These are phyloP conservation scores for Microplitis deprimator DNA, from an alignment of 2,888 invertebrate genomes.

Conservation along the genomic window DNA sequence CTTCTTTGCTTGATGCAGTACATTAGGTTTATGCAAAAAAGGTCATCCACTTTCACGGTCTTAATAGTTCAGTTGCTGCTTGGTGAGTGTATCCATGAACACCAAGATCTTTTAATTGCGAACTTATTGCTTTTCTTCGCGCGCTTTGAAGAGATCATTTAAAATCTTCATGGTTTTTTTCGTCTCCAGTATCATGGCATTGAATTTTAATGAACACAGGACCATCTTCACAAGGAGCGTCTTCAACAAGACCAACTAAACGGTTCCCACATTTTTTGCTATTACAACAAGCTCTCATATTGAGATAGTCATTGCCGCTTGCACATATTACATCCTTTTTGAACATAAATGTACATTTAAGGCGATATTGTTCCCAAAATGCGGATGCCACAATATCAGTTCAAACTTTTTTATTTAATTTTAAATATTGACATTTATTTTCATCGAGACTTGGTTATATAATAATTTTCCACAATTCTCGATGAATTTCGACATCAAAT, in stretches of 20 bases:
- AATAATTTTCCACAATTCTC: background rate
- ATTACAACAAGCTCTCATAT: background rate
- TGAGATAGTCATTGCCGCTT: slow-evolving; percentile 9
- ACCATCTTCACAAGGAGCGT: background rate
- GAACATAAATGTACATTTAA: background rate
- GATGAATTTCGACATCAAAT: background rate
- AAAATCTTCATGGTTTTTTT: background rate
- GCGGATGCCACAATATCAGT: background rate
- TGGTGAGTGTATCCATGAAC: slow-evolving; percentile 4
- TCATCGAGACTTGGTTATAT: background rate
- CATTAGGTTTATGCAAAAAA: background rate
- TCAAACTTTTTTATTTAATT: background rate
- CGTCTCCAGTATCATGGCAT: background rate
- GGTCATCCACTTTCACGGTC: background rate
- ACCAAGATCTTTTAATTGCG: background rate
- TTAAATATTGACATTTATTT: background rate
- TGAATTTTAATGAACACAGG: background rate
- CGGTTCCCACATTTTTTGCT: slow-evolving; percentile 3
- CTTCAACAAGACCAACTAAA: background rate
- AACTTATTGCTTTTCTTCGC: background rate
- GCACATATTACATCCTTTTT: background rate
- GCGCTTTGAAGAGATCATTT: background rate
- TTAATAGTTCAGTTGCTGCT: background rate
- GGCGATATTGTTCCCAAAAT: slow-evolving; percentile 3
- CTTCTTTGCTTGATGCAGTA: slow-evolving; percentile 2